Conservation (phyloP, 2,888 invertebrate genomes). For the Suillia variegata region DNA sequence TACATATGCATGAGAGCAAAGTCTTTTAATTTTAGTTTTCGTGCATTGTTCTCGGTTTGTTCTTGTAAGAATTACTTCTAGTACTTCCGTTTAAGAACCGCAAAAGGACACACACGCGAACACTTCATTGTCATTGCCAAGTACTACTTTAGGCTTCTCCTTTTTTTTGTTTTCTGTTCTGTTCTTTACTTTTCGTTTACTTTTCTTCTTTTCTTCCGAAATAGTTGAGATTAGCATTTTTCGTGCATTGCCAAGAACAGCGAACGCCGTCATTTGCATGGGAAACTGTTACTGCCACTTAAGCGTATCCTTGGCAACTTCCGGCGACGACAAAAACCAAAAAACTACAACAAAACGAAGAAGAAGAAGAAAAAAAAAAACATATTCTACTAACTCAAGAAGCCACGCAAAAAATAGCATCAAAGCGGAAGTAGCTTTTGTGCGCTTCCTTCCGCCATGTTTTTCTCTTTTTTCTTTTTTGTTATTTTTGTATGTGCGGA, state of each 20-base stretch:
- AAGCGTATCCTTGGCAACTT: conserved; percentile 44
- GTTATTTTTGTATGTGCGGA: no score
- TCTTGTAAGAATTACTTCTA: no score
- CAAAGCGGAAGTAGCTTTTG: not conserved
- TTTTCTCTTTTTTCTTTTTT: no score
- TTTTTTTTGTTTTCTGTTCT: conserved; percentile 8
- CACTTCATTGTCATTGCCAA: conserved; percentile 24
- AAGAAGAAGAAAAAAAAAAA: not conserved
- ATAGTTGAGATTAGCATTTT: conserved; percentile 26
- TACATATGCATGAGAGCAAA: no score
- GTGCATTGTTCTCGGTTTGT: no score
- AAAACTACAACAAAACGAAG: conserved; percentile 6
- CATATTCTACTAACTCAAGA: not conserved
- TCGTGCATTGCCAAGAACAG: conserved; percentile 23
- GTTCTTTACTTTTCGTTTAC: no score
- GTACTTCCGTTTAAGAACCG: no score
- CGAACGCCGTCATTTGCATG: conserved; percentile 41
- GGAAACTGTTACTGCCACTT: conserved; percentile 46
- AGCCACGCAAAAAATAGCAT: not conserved
- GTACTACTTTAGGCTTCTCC: not conserved
- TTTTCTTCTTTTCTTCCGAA: conserved; percentile 14
- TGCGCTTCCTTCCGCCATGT: not conserved
- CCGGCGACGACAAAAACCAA: conserved; percentile 12
- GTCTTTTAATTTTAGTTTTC: no score
- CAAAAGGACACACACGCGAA: conserved; percentile 18